Evolutionary conservation across 1,140 invertebrate genomes (phyloP), one percentile per base, ranked within the genome.

Genomic region (Melanaphis sacchari): DNA sequence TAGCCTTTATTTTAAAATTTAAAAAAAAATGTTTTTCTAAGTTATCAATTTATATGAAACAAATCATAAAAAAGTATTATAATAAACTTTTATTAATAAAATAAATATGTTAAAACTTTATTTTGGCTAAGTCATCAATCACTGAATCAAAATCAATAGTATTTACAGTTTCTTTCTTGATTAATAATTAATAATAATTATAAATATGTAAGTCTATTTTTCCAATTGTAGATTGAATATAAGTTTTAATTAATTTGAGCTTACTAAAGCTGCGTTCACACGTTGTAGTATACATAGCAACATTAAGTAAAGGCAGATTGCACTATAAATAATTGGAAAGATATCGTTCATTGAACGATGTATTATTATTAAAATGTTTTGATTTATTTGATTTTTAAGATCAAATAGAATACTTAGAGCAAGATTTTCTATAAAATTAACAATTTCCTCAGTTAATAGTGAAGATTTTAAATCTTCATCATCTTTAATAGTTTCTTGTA

Each of bases 401-500:
- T 84, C 38, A 41, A 36, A 11, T 84, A 84, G 24, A 2, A 84
- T 84, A 84, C 40, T 36, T 84, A 40, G 40, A 2, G 40, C n/a
- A 84, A 84, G 38, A 40, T 84, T 84, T 84, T 84, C n/a, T n/a
- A n/a, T 84, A 84, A 84, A 40, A 40, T 84, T 84, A 7, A 84
- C 8, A 38, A 40, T 84, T 84, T 84, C 38, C 5, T 8, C n/a
- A 7, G 36, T 84, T 1, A 84, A 41, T 7, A 40, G 11, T 41
- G 81, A 84, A 84, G 81, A 18, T 84, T 84, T 38, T 84, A 84
- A 84, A 84, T 84, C 81, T 38, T 41, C 38, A 41, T 40, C 81
- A 41, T 84, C 40, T 84, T 84, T 84, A 40, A 38, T 84, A 36
- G 81, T 36, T 84, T 54, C 21, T 43, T 43, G 5, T 43, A 43